These are phyloP conservation scores for Meganola albula DNA, from an alignment of 2,888 invertebrate genomes.

Conservation along the genomic window DNA sequence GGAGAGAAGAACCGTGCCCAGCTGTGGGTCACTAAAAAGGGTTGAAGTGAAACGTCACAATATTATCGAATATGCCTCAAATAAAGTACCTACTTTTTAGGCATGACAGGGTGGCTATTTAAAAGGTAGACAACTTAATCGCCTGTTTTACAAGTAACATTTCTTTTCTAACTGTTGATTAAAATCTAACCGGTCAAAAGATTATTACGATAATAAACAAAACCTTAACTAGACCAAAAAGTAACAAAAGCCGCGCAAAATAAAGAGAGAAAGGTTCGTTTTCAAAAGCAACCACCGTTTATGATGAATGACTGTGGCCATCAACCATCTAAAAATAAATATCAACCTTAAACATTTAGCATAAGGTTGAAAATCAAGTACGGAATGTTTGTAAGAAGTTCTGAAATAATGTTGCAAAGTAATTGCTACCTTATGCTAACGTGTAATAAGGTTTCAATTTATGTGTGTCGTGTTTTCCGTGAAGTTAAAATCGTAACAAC, in stretches of 20 bases:
- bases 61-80: neutral
- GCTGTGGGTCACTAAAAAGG: neutral
- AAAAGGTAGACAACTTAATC: no score
- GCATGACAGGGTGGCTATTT: no score
- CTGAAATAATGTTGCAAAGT: no score
- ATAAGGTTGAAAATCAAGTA: constrained; percentile 10
- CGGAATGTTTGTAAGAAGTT: no score
- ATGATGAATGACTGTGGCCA: constrained; percentile 17
- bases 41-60: neutral
- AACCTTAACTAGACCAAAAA: constrained; percentile 9
- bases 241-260: constrained; percentile 13
- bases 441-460: no score
- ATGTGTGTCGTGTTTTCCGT: no score
- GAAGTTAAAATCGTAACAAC: no score
- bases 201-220: constrained; percentile 13
- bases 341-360: neutral
- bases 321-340: neutral
- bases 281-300: constrained; percentile 13
- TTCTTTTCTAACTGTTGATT: no score
- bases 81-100: neutral
- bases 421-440: no score
- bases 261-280: constrained; percentile 17
- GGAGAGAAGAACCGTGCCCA: no score
- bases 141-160: no score
- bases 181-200: constrained; percentile 12